Base-by-base conservation (phyloP, 2,888 invertebrate species). In the Dryadula phaetusa region DNA sequence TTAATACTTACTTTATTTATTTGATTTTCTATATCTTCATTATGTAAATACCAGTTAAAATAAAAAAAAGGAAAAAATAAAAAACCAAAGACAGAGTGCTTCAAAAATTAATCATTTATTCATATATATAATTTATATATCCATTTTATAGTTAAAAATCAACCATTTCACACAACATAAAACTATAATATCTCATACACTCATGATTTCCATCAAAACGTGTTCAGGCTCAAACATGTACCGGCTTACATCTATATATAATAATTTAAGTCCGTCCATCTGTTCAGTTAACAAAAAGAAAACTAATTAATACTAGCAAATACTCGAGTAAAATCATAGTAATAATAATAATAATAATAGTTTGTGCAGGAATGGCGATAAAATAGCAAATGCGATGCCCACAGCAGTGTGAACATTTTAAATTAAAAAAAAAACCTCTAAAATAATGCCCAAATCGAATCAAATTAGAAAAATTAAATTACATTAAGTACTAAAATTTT, bases 71-170 rank as follows among this genome's bases (percentile, higher is more conserved):
- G 60, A 1, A 7, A 10, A 42, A 47, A 52, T 61, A 60, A 42
- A 53, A 76, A 90, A 86, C 88, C 86, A 77, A 81, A 70, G 76
- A 74, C 76, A 77, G 82, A 88, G 87, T 91, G 90, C 86, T 90
- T 90, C 90, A 88, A 92, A 92, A 92, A 91, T 91, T 91, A 90
- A 88, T 91, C 90, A 90, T 91, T 91, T 90, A 90, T 89, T 87
- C 88, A 85, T 91, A 90, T 90, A 89, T 91, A 92, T 92, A 91
- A 90, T 90, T 91, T 91, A 92, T 91, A 91, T 92, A 90, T 91
- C 85, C 88, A 91, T 87, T 90, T 88, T 88, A 90, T 83, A 85
- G 82, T 90, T 90, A 90, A 89, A 34, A 89, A 85, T 85, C 87
- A 90, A 90, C 83, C 83, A 82, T 85, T 87, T 79, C 92, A 90